These are phyloP conservation scores for Myotis myotis DNA, from an alignment of 2,797 vertebrate species.

Conservation along the genomic window DNA sequence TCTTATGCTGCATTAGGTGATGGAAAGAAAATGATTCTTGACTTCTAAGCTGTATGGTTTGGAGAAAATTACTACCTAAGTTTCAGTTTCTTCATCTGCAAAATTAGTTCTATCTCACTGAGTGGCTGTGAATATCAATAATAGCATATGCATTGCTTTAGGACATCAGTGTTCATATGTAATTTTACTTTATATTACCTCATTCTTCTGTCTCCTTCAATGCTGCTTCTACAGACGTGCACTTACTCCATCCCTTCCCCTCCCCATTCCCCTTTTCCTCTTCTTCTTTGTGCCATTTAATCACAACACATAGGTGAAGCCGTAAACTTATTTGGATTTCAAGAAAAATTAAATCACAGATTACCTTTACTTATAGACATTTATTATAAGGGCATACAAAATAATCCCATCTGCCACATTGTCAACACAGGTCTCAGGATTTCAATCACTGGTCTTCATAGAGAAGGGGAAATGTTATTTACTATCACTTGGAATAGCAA, in stretches of 20 bases:
- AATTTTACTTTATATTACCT: conserved; percentile 10
- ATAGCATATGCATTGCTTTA: neutral
- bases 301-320: neutral
- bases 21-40: neutral
- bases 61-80: neutral
- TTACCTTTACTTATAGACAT: neutral
- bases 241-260: neutral
- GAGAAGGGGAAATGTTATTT: neutral
- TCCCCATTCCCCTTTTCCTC: no score
- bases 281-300: neutral
- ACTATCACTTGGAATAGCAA: neutral
- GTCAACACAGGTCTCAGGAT: neutral
- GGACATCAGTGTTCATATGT: neutral
- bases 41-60: conserved; percentile 6
- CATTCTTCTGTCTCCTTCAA: neutral
- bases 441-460: neutral
- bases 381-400: neutral
- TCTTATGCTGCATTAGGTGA: neutral
- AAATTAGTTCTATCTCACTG: neutral
- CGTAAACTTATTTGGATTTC: conserved; percentile 5
- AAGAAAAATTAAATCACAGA: conserved; percentile 15
- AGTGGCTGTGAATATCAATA: neutral
- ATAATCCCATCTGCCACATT: neutral
- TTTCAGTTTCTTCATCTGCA: conserved; percentile 17
- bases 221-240: neutral